Conservation (phyloP, 1,140 invertebrate genomes). For the Pseudomyrmex cubaensis region DNA sequence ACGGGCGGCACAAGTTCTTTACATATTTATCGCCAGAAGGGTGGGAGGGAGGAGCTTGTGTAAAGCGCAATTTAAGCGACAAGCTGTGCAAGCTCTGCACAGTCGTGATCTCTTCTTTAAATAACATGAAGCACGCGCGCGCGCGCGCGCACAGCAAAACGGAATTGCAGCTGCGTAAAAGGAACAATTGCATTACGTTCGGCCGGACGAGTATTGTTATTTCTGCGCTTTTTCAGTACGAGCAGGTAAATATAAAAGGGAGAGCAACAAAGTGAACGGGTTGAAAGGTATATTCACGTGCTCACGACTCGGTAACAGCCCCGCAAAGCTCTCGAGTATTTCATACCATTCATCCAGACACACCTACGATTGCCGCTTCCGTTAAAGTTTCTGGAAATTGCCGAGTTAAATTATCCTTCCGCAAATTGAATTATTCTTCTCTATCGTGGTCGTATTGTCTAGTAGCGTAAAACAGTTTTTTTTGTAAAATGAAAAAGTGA, state of each 20-base stretch:
- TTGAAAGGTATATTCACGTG: constrained; percentile 17
- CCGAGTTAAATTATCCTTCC: constrained; percentile 12
- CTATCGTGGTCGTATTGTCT: not conserved
- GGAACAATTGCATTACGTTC: constrained; percentile 52
- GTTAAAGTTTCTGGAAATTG: constrained; percentile 31
- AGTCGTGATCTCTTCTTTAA: constrained; percentile 37
- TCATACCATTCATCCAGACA: not conserved
- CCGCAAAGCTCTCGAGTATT: constrained; percentile 39
- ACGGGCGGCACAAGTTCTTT: constrained; percentile 32
- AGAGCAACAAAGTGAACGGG: constrained; percentile 38
- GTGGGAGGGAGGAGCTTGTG: not conserved
- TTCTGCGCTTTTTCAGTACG: constrained; percentile 31
- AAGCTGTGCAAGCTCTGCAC: constrained; percentile 5
- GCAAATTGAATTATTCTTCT: constrained; percentile 24
- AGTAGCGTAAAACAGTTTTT: not conserved
- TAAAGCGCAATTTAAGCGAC: constrained; percentile 46
- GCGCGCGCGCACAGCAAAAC: constrained; percentile 3
- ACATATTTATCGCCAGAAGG: constrained; percentile 37
- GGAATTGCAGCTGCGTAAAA: constrained; percentile 28
- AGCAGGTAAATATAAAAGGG: constrained; percentile 12
- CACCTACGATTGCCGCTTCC: constrained; percentile 18
- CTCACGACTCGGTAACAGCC: not conserved
- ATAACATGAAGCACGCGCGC: constrained; percentile 32
- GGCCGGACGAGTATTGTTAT: constrained; percentile 54
- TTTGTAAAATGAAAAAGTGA: not conserved